Conservation (phyloP, 64 coral and sea anemone genomes). For the Platygyra sinensis region DNA sequence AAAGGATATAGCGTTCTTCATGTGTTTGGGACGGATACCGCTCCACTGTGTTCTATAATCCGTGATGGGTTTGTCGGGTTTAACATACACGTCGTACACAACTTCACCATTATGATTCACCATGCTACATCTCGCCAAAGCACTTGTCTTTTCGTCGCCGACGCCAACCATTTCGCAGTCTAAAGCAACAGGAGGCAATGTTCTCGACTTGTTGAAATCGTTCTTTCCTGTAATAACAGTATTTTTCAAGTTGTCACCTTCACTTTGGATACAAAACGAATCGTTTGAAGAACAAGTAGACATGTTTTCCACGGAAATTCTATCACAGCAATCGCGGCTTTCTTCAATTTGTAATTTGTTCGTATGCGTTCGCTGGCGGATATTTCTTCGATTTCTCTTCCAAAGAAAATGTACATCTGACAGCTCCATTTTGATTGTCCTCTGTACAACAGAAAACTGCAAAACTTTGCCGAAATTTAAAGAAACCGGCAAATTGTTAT, state of each 20-base stretch:
- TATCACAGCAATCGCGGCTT: not conserved
- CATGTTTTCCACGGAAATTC: conserved; percentile 9
- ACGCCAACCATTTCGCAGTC: conserved; percentile 99
- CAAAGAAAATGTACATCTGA: not conserved
- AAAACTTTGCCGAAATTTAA: not conserved
- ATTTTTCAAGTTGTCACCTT: not conserved
- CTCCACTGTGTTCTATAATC: conserved; percentile 98
- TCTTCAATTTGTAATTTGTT: not conserved
- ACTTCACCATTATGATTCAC: conserved; percentile 89
- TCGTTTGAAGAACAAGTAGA: not conserved
- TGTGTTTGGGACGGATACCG: conserved; percentile 71
- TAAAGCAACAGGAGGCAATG: conserved; percentile 47
- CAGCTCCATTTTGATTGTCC: not conserved
- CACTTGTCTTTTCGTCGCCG: conserved; percentile 60
- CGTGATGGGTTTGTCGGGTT: conserved; percentile 76
- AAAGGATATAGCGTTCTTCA: conserved; percentile 68
- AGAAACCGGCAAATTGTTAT: not conserved
- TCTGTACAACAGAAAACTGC: not conserved
- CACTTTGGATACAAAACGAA: not conserved
- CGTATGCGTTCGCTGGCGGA: not conserved
- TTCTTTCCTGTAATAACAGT: not conserved
- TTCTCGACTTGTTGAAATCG: not conserved
- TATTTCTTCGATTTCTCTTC: not conserved
- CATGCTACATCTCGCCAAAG: conserved; percentile 90
- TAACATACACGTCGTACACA: conserved; percentile 81